These are phyloP conservation scores for Epinotia brunnichana DNA, from an alignment of 2,888 invertebrate genomes.

Conservation along the genomic window DNA sequence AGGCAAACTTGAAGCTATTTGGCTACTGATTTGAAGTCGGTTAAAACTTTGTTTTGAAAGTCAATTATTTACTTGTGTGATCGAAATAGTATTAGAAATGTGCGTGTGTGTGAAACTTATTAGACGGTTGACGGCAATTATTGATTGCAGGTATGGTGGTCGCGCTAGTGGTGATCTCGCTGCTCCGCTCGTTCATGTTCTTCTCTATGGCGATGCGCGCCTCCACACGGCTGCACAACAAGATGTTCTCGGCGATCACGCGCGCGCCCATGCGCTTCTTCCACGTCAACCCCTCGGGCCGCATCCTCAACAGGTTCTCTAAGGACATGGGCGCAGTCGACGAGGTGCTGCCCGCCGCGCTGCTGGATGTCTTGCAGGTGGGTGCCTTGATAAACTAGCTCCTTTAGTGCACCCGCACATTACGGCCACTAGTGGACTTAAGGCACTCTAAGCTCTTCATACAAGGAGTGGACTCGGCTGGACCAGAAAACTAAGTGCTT, in stretches of 20 bases:
- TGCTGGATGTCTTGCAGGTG: constrained; percentile 85
- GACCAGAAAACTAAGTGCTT: too few relatives aligned
- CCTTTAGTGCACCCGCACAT: too few relatives aligned
- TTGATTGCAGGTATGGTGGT: constrained; percentile 74
- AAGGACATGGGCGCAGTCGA: constrained; percentile 93
- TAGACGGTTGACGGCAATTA: too few relatives aligned
- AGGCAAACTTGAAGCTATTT: too few relatives aligned
- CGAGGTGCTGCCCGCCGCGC: constrained; percentile 84
- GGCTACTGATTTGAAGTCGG: too few relatives aligned
- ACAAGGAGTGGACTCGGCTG: too few relatives aligned
- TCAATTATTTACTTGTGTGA: too few relatives aligned
- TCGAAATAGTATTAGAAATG: too few relatives aligned
- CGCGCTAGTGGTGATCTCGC: constrained; percentile 76
- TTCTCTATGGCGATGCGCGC: constrained; percentile 88
- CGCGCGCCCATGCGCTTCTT: constrained; percentile 94
- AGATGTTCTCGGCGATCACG: constrained; percentile 92
- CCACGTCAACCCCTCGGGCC: constrained; percentile 92
- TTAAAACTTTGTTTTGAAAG: too few relatives aligned
- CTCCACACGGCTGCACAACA: constrained; percentile 90
- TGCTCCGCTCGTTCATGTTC: constrained; percentile 83
- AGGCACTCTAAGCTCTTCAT: too few relatives aligned
- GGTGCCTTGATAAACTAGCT: constrained; percentile 49
- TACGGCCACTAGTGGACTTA: too few relatives aligned
- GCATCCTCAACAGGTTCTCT: constrained; percentile 94
- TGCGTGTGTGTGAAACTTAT: too few relatives aligned